Base-by-base conservation (phyloP, 2,888 invertebrate species). In the Callinectes sapidus region DNA sequence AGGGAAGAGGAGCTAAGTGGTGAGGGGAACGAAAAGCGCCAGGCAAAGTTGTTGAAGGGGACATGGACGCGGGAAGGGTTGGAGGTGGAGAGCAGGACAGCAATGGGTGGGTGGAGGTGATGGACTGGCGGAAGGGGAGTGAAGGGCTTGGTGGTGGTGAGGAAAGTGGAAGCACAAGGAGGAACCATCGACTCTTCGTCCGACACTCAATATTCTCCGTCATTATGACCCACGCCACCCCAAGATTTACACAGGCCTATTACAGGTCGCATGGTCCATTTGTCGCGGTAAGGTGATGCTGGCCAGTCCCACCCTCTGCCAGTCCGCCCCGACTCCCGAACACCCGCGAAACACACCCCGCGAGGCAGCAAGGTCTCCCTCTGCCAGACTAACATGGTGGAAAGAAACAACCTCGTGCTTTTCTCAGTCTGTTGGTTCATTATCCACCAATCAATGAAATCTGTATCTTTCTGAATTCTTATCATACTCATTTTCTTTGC, bases 231-330 rank as follows among this genome's bases (percentile, higher is more conserved):
- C 87, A 87, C 90, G 87, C 92, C 92, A 66, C 71, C 61, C 66
- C 35, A 92, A 92, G 92, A 92, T 92, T 92, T 92, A 92, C 91
- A 92, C 88, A 92, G 92, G 92, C 92, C 92, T 92, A 89, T 92
- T 90, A 91, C 77, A 92, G 92, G 90, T 92, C 92, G 87, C 90
- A 92, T 89, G 92, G 90, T 35, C 92, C 92, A 90, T 92, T 92
- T 92, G 90, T 89, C 71, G 85, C 32, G 85, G 92, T 87, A 92
- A 92, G 77, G 90, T 90, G 90, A 90, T 87, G 92, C 92, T 87
- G 92, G 66, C 61, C 77, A 85, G 85, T 23, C 85, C 35, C 81
- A n/a, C 81, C 35, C 81, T 61, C 35, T 35, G 35, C 35, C 35
- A 16, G 61, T 61, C 61, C 13, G 61, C 61, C 61, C 23, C 1